Evolutionary conservation across 2,888 invertebrate species (phyloP), one percentile per base, ranked within the genome.

Genomic region (Crematogaster levior): DNA sequence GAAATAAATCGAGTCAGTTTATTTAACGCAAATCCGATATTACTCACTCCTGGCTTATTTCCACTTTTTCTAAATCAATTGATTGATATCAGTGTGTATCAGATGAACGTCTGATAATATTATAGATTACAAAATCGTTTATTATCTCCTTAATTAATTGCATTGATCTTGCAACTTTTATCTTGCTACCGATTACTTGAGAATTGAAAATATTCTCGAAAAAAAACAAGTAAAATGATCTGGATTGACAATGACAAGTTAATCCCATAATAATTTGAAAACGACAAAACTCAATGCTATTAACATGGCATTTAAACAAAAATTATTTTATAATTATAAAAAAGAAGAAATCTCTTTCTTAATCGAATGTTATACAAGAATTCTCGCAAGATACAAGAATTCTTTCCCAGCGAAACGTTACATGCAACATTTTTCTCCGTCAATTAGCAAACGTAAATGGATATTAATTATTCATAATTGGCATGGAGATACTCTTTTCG

Each of bases 141-240:
- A 58, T 70, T 81, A 82, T 65, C 72, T 73, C 65, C 80, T 75
- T 87, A 84, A 88, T 87, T 87, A 84, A 85, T 85, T 66, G 75
- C 27, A 43, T 30, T 30, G 30, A 53, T 53, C 51, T 21, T 3
- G 6, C 21, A 63, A 75, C 56, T 72, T 58, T 15, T 63, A 9
- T 10, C n/a, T 46, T 7, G n/a, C 27, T 40, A 24, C 65, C 30
- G 30, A 53, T 65, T 34, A 53, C 51, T 51, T 34, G 12, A 12
- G 5, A 30, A 75, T 75, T 24, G 18, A 18, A 37, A 63, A 24
- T n/a, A n/a, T 24, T 21, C 10, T 21, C 18, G 30, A 73, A 58
- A 73, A 30, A 30, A 10, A 2, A 43, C 15, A 5, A 72, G 18
- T 9, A 15, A 58, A 58, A 1, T n/a, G 58, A 58, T 73, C 15